Evolutionary conservation across 2,888 invertebrate genomes (phyloP), one percentile per base, ranked within the genome.

Genomic region (Brachylomia viminalis): DNA sequence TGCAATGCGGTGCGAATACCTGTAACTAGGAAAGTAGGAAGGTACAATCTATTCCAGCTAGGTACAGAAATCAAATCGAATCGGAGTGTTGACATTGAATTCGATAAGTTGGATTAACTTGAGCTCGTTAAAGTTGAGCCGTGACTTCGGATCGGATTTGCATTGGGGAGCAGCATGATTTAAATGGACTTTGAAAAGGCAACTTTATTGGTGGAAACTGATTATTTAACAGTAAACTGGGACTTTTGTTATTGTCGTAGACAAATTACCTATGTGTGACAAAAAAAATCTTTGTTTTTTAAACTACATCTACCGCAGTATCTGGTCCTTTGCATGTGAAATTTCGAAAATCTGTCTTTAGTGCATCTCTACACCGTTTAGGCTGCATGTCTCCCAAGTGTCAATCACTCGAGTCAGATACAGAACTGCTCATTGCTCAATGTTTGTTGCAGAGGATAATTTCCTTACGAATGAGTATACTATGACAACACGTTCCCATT

Each of bases 101-200:
- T 88, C 73, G 82, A 86, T 84, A 87, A 90, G 86, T 90, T 89
- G 85, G 80, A 89, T 88, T 84, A 88, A 91, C 86, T 88, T 80
- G 83, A 89, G 82, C 86, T 91, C 87, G 89, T 86, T 90, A 86
- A 89, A 88, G 82, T 88, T 86, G 58, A 69, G 74, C 79, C 54
- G 71, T 70, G 77, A 84, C 87, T 90, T 84, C 54, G 77, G 65
- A 80, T 70, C 79, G 77, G 83, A 80, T 83, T 86, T 76, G 69
- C 75, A 78, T 66, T 77, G 47, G 70, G 59, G 80, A 80, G 67
- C 72, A 59, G 58, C 54, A 42, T 69, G 64, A 81, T 80, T 76
- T 42, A 56, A 73, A 77, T 71, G 33, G 27, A 64, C 49, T 66
- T 65, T 54, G 66, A 33, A 70, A 75, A 59, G 47, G 61, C 38